phyloP scores from a whole-genome alignment of 1,140 invertebrate species.

The Metaphire vulgaris region DNA sequence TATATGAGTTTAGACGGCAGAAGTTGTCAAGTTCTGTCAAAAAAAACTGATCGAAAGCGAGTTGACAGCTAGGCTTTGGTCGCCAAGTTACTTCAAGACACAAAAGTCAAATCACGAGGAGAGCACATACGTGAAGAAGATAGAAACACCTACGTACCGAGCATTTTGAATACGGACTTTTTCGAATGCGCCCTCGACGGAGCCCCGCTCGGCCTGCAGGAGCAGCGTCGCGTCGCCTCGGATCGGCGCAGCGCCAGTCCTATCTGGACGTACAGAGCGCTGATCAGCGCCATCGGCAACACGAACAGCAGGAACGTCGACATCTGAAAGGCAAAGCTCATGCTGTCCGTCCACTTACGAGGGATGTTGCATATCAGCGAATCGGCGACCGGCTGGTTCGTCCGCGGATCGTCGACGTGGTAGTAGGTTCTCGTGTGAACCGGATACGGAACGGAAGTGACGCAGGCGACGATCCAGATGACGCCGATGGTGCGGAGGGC shows the following conservation, averaged over 20 bases:
- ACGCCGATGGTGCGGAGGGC: constrained; percentile 70
- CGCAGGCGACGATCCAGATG: constrained; percentile 70
- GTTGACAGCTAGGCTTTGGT: too few species aligned
- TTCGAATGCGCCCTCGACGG: background rate
- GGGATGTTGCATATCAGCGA: constrained; percentile 47
- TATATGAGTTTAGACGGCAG: too few species aligned
- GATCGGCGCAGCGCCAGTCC: constrained; percentile 42
- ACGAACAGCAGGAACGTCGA: constrained; percentile 53
- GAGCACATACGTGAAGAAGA: too few species aligned
- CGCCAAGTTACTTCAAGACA: too few species aligned
- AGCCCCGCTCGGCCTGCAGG: background rate
- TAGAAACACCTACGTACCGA: too few species aligned
- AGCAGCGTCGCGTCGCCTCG: background rate
- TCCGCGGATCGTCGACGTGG: constrained; percentile 29
- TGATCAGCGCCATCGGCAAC: constrained; percentile 52
- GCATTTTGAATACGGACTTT: background rate
- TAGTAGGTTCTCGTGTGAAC: constrained; percentile 42
- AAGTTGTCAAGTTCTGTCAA: too few species aligned
- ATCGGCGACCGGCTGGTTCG: constrained; percentile 35
- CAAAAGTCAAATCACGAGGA: too few species aligned
- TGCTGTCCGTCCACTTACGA: constrained; percentile 35
- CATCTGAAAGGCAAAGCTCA: constrained; percentile 45
- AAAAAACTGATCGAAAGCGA: too few species aligned
- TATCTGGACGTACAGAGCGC: constrained; percentile 50
- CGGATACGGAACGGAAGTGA: constrained; percentile 66